Evolutionary conservation across 2,113 vertebrate genomes (phyloP), one percentile per base, ranked within the genome.

Genomic region (Calypte anna): DNA sequence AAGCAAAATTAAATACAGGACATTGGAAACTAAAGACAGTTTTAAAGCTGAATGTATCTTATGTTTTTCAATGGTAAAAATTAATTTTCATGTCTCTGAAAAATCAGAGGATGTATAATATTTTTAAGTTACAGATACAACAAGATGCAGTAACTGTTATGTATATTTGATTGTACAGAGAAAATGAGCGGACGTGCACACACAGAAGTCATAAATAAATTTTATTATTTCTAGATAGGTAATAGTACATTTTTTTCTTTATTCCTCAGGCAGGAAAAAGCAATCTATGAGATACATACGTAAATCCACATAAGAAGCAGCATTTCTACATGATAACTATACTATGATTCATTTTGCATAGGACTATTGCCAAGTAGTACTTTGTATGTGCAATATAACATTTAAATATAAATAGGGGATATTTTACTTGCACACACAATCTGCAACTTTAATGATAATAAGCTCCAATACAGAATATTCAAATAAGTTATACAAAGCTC

Each of bases 371-470:
- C 54, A 66, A 48, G 46, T 78, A 69, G 36, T 43, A 57, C 19
- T 70, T 67, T 79, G 13, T 15, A 61, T 70, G 31, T 67, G 25
- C 20, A 72, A 12, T 36, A n/a, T 48, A 82, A 63, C 46, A n/a
- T 93, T 46, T 76, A 25, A 64, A 96, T 93, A 82, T 54, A 72
- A 23, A 82, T 87, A 72, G 33, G 25, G 58, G 25, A 7, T 92
- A 33, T 64, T 94, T 82, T 36, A n/a, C 13, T 22, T 68, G 10
- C 40, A 21, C 10, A 57, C 3, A 17, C 1, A 23, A 6, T 57
- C 25, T 81, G 33, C 21, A 78, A 91, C 16, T 82, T 40, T 40
- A 86, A 43, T 78, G 67, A 53, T 30, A 55, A 68, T 44, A 57
- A 72, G 4, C 7, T 68, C 3, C 82, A 75, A 24, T 61, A 10